Evolutionary conservation across 1,140 invertebrate species (phyloP).

Genomic region (Thalassaphorura encarpata): DNA sequence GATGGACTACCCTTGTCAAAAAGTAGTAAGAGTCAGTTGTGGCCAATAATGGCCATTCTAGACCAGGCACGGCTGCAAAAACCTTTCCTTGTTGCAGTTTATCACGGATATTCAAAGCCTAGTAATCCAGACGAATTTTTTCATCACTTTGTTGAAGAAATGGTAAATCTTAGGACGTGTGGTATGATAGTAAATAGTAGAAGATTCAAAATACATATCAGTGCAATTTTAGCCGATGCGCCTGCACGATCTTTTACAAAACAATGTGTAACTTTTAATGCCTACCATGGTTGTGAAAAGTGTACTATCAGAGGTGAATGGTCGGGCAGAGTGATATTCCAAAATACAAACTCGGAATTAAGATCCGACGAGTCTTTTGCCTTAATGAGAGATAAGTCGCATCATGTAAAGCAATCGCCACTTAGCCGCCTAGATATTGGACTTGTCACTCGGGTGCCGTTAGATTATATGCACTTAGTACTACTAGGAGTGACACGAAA

Average conservation of each 20-base stretch:
- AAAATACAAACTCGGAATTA: constrained; percentile 23
- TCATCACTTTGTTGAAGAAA: constrained; percentile 29
- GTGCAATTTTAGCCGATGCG: constrained; percentile 36
- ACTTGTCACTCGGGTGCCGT: constrained; percentile 4
- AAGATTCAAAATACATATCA: constrained; percentile 3
- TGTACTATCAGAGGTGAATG: constrained; percentile 34
- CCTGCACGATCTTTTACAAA: constrained; percentile 39
- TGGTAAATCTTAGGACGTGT: constrained; percentile 8
- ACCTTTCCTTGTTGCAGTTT: constrained; percentile 30
- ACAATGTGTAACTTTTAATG: constrained; percentile 34
- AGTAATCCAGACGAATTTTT: constrained; percentile 18
- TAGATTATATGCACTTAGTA: constrained; percentile 17
- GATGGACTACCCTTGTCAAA: constrained; percentile 31
- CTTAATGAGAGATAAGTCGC: constrained; percentile 14
- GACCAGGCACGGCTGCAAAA: too few relatives aligned
- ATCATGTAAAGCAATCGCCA: constrained; percentile 19
- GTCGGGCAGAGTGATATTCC: constrained; percentile 24
- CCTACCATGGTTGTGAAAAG: constrained; percentile 37
- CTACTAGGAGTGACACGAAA: constrained; percentile 13
- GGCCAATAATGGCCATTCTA: constrained; percentile 21
- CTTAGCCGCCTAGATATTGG: background rate
- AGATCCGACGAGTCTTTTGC: constrained; percentile 30
- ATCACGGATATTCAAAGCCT: constrained; percentile 31
- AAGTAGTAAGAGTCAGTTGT: constrained; percentile 27
- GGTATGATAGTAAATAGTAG: background rate